Base-by-base conservation (phyloP, 2,113 vertebrate species). In the Myocastor coypus region DNA sequence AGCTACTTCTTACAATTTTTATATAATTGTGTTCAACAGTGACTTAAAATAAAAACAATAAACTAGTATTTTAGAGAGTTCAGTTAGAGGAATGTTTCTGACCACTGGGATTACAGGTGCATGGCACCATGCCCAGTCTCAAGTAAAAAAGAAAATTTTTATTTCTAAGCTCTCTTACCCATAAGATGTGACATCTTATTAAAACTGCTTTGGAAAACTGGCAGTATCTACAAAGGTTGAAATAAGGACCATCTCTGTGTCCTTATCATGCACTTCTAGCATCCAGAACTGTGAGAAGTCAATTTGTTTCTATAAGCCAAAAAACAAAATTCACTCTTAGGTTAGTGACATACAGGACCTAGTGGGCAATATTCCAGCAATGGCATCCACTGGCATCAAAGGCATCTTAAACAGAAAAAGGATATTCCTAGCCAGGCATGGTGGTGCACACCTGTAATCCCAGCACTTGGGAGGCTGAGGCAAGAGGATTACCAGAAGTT, bases 21-120 rank as follows among this genome's bases (percentile, higher is more conserved):
- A 10, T 90, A n/a, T 90, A 20, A 28, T 78, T 84, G 66, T 83
- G 14, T 81, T 92, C 34, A 78, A 26, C 68, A 87, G 6, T 89
- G 61, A 85, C 63, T 63, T 92, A 87, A 89, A 63, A 75, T 92
- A 87, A 89, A 63, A 75, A 77, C 26, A 80, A 50, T 40, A 82
- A 63, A 40, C 22, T 42, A 75, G 46, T 63, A 71, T 86, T 85
- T 91, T 86, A 75, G 61, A 71, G 22, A 73, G 40, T 32, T 68
- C 34, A 42, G 7, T 91, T 63, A 87, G 61, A 80, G 46, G 34
- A 92, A 87, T 80, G 14, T 42, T 89, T 91, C 16, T 92, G 28
- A 17, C 61, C 20, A 61, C 10, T 73, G 75, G n/a, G n/a, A n/a
- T n/a, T n/a, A n/a, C n/a, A n/a, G n/a, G n/a, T n/a, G n/a, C n/a